Conservation (phyloP, 2,888 invertebrate genomes). For the Eremobia ochroleuca region DNA sequence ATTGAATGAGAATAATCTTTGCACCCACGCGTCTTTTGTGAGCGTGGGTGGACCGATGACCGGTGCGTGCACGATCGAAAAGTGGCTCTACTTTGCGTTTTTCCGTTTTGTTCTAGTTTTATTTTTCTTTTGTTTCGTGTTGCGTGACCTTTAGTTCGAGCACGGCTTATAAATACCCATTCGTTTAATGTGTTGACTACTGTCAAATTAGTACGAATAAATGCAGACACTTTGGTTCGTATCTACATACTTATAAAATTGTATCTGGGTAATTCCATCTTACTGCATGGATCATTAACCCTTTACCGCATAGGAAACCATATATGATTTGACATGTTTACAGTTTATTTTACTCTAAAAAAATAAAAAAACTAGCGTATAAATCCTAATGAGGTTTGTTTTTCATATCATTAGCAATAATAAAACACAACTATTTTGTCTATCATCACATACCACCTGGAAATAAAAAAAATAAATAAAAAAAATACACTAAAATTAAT, state of each 20-base stretch:
- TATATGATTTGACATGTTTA: too few species aligned
- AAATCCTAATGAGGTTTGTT: too few species aligned
- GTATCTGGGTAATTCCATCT: constrained; percentile 2
- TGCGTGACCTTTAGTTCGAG: constrained; percentile 29
- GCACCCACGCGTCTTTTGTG: constrained; percentile 90
- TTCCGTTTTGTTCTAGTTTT: constrained; percentile 15
- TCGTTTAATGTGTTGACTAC: constrained; percentile 4
- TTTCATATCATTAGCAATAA: too few species aligned
- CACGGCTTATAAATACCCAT: constrained; percentile 19
- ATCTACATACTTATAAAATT: constrained; percentile 23
- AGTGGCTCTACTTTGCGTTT: constrained; percentile 80
- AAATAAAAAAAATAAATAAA: too few species aligned
- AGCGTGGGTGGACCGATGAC: constrained; percentile 90
- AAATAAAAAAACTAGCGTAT: too few species aligned
- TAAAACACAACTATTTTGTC: too few species aligned
- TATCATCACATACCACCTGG: too few species aligned
- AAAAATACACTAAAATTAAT: too few species aligned
- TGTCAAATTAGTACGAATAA: constrained; percentile 26
- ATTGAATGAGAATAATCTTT: constrained; percentile 91
- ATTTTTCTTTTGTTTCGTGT: constrained; percentile 18
- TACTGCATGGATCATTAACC: neutral
- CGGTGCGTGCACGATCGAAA: constrained; percentile 71
- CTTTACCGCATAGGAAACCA: too few species aligned
- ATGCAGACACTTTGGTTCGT: constrained; percentile 13
- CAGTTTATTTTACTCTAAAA: too few species aligned